These are phyloP conservation scores for Urocynchramus pylzowi DNA, from an alignment of 2,113 vertebrate species.

Conservation along the genomic window DNA sequence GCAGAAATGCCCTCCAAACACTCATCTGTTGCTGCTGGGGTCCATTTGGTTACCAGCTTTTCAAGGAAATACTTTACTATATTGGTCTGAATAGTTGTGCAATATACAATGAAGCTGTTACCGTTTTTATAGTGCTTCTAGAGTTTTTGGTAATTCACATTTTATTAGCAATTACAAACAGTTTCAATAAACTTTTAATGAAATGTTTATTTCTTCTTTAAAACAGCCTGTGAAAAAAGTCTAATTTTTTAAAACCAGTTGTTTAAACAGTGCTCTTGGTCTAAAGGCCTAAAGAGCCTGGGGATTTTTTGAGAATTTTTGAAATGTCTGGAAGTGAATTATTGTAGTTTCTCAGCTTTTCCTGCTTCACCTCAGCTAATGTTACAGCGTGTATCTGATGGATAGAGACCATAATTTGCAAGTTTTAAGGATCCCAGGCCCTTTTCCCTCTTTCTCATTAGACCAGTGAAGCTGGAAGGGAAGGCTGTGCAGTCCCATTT, in stretches of 20 bases:
- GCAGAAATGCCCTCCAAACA: background rate
- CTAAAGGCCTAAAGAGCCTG: background rate
- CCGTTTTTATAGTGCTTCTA: background rate
- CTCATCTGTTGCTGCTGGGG: background rate
- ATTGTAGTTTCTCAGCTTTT: background rate
- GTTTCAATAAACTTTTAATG: slow-evolving; percentile 2
- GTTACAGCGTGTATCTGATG: background rate
- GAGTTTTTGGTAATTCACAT: background rate
- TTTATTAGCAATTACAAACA: slow-evolving; percentile 37
- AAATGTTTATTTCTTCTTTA: slow-evolving; percentile 10
- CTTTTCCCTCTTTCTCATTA: background rate
- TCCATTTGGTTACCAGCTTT: background rate
- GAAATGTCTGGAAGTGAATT: background rate
- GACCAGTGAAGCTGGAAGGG: background rate
- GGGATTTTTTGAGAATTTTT: background rate
- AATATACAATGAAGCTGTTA: background rate
- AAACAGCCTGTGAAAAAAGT: background rate
- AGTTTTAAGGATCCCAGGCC: background rate
- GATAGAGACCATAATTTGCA: background rate
- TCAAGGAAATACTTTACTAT: background rate
- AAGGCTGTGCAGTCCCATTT: background rate
- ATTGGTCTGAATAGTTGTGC: background rate
- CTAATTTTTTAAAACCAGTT: background rate
- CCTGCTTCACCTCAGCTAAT: background rate
- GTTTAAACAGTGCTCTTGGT: background rate